Evolutionary conservation across 1,140 invertebrate genomes (phyloP).

Genomic region (Cotesia typhae): DNA sequence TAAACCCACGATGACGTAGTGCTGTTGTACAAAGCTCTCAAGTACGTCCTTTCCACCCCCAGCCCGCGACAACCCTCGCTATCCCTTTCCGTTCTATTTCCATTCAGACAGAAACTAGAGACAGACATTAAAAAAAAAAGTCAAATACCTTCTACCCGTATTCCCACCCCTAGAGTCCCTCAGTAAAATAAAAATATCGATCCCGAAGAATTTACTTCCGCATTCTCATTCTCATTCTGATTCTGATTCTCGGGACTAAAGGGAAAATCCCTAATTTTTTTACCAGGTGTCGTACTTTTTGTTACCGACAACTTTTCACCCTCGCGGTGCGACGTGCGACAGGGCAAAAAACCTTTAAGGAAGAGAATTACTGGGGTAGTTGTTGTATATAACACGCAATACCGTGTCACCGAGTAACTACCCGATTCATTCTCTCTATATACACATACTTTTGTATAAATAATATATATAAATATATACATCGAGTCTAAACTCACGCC

Average conservation of each 20-base stretch:
- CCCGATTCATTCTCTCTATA: constrained; percentile 19
- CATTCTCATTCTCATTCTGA: constrained; percentile 28
- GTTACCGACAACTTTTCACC: background rate
- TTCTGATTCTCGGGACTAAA: background rate
- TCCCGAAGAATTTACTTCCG: constrained; percentile 30
- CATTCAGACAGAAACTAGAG: constrained; percentile 15
- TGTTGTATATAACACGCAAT: constrained; percentile 22
- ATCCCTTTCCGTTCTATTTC: constrained; percentile 25
- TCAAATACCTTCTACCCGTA: constrained; percentile 8
- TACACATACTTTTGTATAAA: too few relatives aligned
- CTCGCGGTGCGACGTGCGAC: background rate
- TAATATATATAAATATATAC: background rate
- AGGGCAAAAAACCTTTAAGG: background rate
- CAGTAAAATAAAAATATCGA: constrained; percentile 25
- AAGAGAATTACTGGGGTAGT: background rate
- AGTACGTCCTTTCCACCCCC: constrained; percentile 16
- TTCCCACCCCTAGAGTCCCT: background rate
- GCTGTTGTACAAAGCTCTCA: constrained; percentile 28
- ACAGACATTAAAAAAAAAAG: too few relatives aligned
- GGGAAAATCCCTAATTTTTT: constrained; percentile 10
- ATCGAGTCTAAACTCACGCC: constrained; percentile 3
- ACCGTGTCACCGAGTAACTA: constrained; percentile 12
- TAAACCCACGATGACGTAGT: constrained; percentile 32
- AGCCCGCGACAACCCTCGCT: background rate
- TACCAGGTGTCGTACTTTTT: constrained; percentile 9